phyloP scores from a whole-genome alignment of 1,140 invertebrate species.

The Carposina sasakii region DNA sequence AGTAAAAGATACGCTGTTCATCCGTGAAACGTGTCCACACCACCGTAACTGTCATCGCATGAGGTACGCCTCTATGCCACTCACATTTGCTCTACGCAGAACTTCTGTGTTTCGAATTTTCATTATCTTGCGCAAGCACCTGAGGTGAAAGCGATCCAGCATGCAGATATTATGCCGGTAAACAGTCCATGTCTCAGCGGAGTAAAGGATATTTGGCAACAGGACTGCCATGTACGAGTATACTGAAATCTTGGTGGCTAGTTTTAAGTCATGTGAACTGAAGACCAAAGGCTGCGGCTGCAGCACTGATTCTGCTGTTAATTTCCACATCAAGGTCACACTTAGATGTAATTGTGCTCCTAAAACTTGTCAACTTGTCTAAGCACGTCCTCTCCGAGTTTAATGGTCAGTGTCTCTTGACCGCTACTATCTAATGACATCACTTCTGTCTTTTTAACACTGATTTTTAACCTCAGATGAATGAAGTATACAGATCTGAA shows the following conservation, averaged over 20 bases:
- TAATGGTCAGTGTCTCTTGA: conserved; percentile 6
- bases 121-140: not conserved
- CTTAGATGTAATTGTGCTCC: conserved; percentile 14
- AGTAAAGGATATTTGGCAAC: not conserved
- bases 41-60: no score
- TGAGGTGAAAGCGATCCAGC: not conserved
- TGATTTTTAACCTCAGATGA: no score
- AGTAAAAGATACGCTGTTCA: no score
- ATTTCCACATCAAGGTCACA: conserved; percentile 16
- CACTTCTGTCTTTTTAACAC: conserved; percentile 8
- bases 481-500: no score
- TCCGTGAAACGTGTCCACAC: no score
- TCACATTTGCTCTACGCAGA: no score
- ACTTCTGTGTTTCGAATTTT: no score
- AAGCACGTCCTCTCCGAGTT: not conserved
- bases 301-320: conserved; percentile 17
- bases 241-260: not conserved
- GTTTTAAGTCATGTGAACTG: not conserved
- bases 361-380: conserved; percentile 21
- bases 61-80: no score
- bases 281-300: conserved; percentile 16
- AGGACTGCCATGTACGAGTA: not conserved
- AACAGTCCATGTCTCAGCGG: not conserved
- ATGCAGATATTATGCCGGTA: not conserved
- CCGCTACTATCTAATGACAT: not conserved